Percentiles rank a stretch among this genome's conserved stretches.
These are phyloP conservation scores for Theonella swinhoei DNA, from an alignment of 37 sponge, comb jelly and placozoan species.

Conservation along the genomic window DNA sequence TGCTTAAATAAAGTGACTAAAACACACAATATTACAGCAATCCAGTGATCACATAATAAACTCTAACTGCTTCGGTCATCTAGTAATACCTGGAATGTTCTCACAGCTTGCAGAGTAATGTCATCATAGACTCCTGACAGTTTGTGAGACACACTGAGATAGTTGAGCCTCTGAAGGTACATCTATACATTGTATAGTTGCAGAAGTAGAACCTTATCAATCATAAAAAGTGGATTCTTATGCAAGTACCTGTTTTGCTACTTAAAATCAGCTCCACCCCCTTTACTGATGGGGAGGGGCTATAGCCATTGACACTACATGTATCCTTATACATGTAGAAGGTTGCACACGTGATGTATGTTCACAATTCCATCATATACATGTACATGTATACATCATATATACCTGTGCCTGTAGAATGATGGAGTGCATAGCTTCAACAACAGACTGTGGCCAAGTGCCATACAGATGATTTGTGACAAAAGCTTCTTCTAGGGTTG, in stretches of 20 bases:
- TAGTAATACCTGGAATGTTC: slow-evolving; percentile 61
- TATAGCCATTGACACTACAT: too few relatives aligned
- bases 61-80: too few relatives aligned
- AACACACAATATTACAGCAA: too few relatives aligned
- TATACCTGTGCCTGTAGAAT: slow-evolving; percentile 47
- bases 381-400: not conserved
- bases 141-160: slow-evolving; percentile 35
- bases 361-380: too few relatives aligned
- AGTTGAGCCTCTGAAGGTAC: slow-evolving; percentile 61
- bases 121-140: slow-evolving; percentile 55
- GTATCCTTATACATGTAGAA: too few relatives aligned
- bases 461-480: slow-evolving; percentile 31
- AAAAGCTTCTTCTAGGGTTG: slow-evolving; percentile 41
- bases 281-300: too few relatives aligned
- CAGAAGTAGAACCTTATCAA: not conserved
- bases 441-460: not conserved
- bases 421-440: not conserved
- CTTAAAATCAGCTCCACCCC: too few relatives aligned
- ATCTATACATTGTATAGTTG: slow-evolving; percentile 53
- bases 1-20: too few relatives aligned
- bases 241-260: too few relatives aligned
- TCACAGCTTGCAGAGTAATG: slow-evolving; percentile 38
- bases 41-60: too few relatives aligned
- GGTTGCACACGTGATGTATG: too few relatives aligned
- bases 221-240: not conserved